Evolutionary conservation across 1,140 invertebrate genomes (phyloP).

Genomic region (Lepidostoma basale): DNA sequence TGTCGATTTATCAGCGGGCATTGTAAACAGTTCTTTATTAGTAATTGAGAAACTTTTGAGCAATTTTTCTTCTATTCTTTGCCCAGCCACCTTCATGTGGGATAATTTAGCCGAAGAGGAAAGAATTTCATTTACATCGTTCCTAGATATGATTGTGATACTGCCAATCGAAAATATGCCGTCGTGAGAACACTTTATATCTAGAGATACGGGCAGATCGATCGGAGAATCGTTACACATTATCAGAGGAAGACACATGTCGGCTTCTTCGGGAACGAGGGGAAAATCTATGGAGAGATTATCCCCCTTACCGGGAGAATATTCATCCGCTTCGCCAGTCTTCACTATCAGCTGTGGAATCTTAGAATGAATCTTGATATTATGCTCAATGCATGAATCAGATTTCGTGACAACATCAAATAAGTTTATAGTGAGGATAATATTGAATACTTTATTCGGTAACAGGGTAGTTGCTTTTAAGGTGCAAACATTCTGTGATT

Average conservation of each 20-base stretch:
- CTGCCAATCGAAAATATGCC: constrained; percentile 29
- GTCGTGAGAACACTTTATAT: constrained; percentile 12
- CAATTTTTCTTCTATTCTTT: neutral
- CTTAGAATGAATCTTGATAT: constrained; percentile 17
- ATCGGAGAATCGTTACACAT: constrained; percentile 33
- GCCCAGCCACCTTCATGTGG: constrained; percentile 1
- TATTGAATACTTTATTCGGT: constrained; percentile 19
- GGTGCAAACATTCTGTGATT: constrained; percentile 32
- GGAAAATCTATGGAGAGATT: constrained; percentile 30
- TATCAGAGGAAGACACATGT: constrained; percentile 30
- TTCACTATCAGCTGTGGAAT: constrained; percentile 29
- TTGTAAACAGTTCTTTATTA: constrained; percentile 12
- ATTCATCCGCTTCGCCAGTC: neutral
- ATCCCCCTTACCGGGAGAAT: constrained; percentile 5
- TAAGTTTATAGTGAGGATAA: constrained; percentile 28
- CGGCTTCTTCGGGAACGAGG: constrained; percentile 27
- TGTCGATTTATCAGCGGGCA: constrained; percentile 22
- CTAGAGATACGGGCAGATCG: constrained; percentile 32
- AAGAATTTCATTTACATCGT: constrained; percentile 11
- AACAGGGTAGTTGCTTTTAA: constrained; percentile 14
- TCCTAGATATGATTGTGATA: constrained; percentile 16
- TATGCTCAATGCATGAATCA: constrained; percentile 25
- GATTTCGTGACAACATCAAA: constrained; percentile 39
- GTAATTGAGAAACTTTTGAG: neutral
- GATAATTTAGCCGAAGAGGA: constrained; percentile 14